A percentile compares a stretch with the other conserved stretches of the same genome.
These are phyloP conservation scores for Ariopsis seemanni DNA, from an alignment of 2,113 vertebrate genomes.

Conservation along the genomic window DNA sequence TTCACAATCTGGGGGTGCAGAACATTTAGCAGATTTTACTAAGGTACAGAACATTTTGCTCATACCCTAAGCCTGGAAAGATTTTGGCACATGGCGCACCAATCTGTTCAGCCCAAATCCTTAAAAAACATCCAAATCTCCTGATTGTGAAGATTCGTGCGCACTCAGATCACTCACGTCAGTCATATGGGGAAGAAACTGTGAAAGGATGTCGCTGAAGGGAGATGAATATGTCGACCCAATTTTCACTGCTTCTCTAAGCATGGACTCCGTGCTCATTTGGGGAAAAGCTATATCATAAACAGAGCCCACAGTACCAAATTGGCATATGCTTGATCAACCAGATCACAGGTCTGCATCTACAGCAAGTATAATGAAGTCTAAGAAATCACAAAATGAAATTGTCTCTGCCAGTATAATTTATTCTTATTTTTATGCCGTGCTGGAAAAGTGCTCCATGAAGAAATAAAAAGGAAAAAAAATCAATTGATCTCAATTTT, in stretches of 20 bases:
- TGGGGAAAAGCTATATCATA: background rate
- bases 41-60: slow-evolving; percentile 4
- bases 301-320: background rate
- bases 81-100: slow-evolving; percentile 2
- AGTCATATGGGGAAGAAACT: background rate
- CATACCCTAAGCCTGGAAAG: background rate
- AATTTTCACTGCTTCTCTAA: background rate
- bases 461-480: no score
- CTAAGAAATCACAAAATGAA: background rate
- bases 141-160: background rate
- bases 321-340: background rate
- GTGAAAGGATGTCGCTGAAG: background rate
- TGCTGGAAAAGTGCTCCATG: background rate
- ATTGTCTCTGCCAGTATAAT: background rate
- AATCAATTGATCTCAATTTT: background rate
- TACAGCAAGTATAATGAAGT: background rate
- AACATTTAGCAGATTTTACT: slow-evolving; percentile 29
- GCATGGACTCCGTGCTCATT: background rate
- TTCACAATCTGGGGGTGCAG: slow-evolving; percentile 1
- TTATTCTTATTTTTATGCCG: background rate
- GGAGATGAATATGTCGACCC: background rate
- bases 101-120: slow-evolving; percentile 13
- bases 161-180: background rate
- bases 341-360: background rate
- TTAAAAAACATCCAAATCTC: background rate